These are phyloP conservation scores for Gobio occitaniae DNA, from an alignment of 2,797 vertebrate genomes.

Conservation along the genomic window DNA sequence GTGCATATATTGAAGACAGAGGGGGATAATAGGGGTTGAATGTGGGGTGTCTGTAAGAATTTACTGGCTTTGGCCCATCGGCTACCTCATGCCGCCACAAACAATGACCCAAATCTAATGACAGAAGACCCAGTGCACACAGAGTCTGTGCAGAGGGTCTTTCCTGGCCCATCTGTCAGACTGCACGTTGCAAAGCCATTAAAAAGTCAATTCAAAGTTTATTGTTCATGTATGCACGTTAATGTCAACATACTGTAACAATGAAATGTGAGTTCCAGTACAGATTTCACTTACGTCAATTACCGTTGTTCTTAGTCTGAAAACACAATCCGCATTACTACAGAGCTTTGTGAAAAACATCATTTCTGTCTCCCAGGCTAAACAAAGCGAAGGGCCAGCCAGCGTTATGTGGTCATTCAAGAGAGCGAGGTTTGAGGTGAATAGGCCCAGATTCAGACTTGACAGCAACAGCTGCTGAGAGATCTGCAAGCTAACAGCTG, in stretches of 20 bases:
- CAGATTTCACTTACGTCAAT: neutral
- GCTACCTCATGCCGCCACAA: conserved; percentile 73
- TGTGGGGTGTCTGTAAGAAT: neutral
- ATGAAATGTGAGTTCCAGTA: neutral
- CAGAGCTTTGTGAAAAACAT: neutral
- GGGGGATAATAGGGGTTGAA: conserved; percentile 20
- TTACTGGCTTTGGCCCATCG: conserved; percentile 70
- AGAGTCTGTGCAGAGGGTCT: conserved; percentile 64
- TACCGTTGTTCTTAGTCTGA: conserved; percentile 7
- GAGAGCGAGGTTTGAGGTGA: conserved; percentile 66
- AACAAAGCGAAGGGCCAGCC: conserved; percentile 40
- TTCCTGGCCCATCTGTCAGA: conserved; percentile 77
- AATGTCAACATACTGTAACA: conserved; percentile 3
- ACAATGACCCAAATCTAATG: conserved; percentile 81
- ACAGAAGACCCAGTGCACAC: conserved; percentile 78
- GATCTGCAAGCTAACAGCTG: conserved; percentile 51
- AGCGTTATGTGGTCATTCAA: conserved; percentile 35
- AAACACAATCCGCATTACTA: conserved; percentile 30
- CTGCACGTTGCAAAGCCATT: conserved; percentile 28
- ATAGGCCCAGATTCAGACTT: conserved; percentile 67
- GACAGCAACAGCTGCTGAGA: conserved; percentile 66
- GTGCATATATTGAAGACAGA: neutral
- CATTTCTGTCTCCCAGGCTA: conserved; percentile 14
- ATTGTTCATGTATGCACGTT: neutral
- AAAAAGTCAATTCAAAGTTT: neutral